Evolutionary conservation across 2,797 vertebrate genomes (phyloP).

Genomic region (Amblyraja radiata): DNA sequence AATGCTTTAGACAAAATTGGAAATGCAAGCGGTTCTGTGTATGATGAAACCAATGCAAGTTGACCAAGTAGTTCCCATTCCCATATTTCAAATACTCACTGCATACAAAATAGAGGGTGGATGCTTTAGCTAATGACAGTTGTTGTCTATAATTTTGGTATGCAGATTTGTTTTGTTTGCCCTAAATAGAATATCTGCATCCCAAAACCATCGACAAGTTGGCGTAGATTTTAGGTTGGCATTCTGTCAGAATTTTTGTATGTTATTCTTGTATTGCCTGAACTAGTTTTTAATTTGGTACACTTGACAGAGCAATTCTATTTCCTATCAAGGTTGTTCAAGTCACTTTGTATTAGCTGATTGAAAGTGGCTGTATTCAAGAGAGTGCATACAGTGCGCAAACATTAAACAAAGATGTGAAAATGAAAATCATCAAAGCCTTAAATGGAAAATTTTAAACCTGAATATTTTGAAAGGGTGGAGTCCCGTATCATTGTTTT

Average conservation of each 20-base stretch:
- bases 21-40: conserved; percentile 30
- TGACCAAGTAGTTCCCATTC: too few relatives aligned
- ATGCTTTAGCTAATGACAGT: too few relatives aligned
- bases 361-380: background rate
- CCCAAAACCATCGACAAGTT: background rate
- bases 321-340: background rate
- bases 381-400: background rate
- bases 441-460: background rate
- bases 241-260: background rate
- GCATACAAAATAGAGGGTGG: too few relatives aligned
- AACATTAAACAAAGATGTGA: too few relatives aligned
- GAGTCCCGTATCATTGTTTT: background rate
- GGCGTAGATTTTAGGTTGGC: background rate
- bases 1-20: conserved; percentile 35
- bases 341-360: background rate
- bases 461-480: background rate
- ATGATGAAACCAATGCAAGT: too few relatives aligned
- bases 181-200: too few relatives aligned
- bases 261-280: background rate
- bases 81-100: too few relatives aligned
- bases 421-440: background rate
- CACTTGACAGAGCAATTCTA: background rate
- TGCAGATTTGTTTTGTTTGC: too few relatives aligned
- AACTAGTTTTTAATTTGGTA: background rate
- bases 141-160: too few relatives aligned